Base-by-base conservation (phyloP, 2,113 vertebrate genomes). In the Clinocottus analis region DNA sequence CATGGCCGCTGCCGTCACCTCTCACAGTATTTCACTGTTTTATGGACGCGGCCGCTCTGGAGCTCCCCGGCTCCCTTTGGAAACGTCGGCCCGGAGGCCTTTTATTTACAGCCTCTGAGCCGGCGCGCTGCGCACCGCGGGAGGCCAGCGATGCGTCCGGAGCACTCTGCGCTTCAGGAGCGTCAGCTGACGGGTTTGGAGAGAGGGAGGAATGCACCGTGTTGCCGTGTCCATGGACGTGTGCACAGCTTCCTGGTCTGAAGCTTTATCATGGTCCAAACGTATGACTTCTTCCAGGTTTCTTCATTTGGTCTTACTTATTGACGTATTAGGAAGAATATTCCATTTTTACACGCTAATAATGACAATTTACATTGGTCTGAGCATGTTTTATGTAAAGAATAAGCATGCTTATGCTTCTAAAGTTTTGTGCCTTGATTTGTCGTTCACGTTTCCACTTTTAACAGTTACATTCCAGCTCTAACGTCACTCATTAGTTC, bases 31-130 rank as follows among this genome's bases (percentile, higher is more conserved):
- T 91, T 92, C 90, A 91, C 81, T 83, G 63, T 89, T 94, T 93
- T 90, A 93, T 92, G 87, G 91, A 93, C 87, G 89, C 76, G 8
- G 70, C 49, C 77, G 60, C 81, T 91, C 83, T 83, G 80, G 77
- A 91, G 84, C 87, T 74, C 85, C 49, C 61, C 13, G 71, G 87
- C 87, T 91, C 90, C 84, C 77, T 63, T 83, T 90, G 83, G 86
- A 89, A 92, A 92, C 88, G 91, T 90, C 83, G 75, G 82, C 84
- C 72, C n/a, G n/a, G n/a, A n/a, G 21, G 73, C 55, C 21, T 92
- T 87, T 81, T 93, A 92, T 94, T 94, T 95, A 93, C 90, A 88
- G 82, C 83, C 90, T 80, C 74, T 25, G 90, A 89, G 88, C 84
- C 88, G 41, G 85, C 75, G 74, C 74, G 79, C 35, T 90, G 83